These are phyloP conservation scores for Thunnus albacares DNA, from an alignment of 2,797 vertebrate species.

Conservation along the genomic window DNA sequence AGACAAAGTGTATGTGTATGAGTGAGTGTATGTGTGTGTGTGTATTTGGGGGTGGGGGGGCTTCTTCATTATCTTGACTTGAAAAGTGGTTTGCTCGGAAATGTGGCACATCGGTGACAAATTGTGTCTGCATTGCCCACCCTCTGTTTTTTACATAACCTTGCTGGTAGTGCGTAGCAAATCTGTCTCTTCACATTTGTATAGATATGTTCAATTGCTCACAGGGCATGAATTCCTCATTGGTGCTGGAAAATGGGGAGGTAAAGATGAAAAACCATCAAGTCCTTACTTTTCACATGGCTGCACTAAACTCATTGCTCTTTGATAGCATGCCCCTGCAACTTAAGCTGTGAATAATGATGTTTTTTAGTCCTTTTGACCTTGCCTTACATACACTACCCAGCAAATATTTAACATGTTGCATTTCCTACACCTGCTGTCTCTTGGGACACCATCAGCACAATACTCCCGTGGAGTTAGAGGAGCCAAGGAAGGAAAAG, in stretches of 20 bases:
- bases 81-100: constrained; percentile 68
- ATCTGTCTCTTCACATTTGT: constrained; percentile 77
- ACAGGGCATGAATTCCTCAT: constrained; percentile 67
- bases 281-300: constrained; percentile 72
- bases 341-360: constrained; percentile 74
- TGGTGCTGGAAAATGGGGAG: constrained; percentile 45
- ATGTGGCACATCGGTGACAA: constrained; percentile 69
- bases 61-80: constrained; percentile 72
- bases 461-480: not conserved
- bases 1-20: constrained; percentile 40
- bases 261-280: constrained; percentile 61
- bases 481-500: constrained; percentile 1
- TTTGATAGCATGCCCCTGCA: constrained; percentile 62
- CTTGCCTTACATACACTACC: constrained; percentile 49
- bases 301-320: constrained; percentile 70
- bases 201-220: constrained; percentile 68
- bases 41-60: constrained; percentile 2
- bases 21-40: constrained; percentile 1
- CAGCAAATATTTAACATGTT: constrained; percentile 55
- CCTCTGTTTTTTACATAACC: constrained; percentile 71
- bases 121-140: constrained; percentile 60
- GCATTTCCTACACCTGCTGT: constrained; percentile 37
- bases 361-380: constrained; percentile 68
- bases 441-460: constrained; percentile 39
- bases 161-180: constrained; percentile 69